Base-by-base conservation (phyloP, 2,797 vertebrate genomes). In the Sebastes aleutianus region DNA sequence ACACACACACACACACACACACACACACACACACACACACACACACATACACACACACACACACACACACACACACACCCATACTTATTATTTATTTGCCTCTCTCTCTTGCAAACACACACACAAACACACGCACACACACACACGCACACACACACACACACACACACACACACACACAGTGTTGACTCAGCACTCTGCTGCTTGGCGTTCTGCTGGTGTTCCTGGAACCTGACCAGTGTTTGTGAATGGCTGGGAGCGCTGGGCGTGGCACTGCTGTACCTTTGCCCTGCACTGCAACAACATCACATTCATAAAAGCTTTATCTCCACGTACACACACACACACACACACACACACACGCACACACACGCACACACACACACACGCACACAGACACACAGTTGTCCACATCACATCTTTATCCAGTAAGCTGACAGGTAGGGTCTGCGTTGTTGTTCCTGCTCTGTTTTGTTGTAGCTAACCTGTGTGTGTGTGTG, bases 261-360 rank as follows among this genome's bases (percentile, higher is more conserved):
- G 24, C 24, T 65, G 73, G 86, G 89, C n/a, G 86, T 85, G 86
- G 79, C 70, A 4, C 68, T 26, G 39, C 36, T 77, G 66, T 79
- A 91, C 91, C 85, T 92, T 93, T 90, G 84, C 81, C 89, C 86
- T 29, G 31, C 75, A 70, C 22, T 85, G 84, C 64, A 74, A 70
- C 61, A 76, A 63, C 59, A 71, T 75, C 74, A 71, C 54, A 29
- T 74, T 86, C 64, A 85, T 70, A 80, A 43, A 66, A 58, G 22
- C 59, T 75, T 80, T 79, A 85, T 83, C 18, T 63, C n/a, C 64
- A 34, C 26, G 27, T 66, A 66, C 63, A 67, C 65, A 67, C 50
- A 58, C 78, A 65, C 71, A 76, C 59, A 31, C 29, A 70, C 27
- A 59, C 62, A 64, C 50, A 14, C 22, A 56, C 63, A 67, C 65